phyloP scores from a whole-genome alignment of 35 echinoderm and acorn worm genomes.

The Ptychodera flava region DNA sequence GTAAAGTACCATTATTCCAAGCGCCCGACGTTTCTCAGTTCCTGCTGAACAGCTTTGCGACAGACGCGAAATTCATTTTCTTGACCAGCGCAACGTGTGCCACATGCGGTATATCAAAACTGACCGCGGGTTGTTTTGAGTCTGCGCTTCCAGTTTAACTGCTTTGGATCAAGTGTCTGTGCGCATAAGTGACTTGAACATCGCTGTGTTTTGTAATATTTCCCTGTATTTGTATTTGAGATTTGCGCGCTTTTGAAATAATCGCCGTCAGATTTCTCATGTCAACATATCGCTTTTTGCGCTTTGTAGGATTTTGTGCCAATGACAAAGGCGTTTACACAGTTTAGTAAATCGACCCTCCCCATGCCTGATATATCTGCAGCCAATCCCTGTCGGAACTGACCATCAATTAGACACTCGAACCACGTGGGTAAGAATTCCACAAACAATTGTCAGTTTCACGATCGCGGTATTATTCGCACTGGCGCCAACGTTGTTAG shows the following conservation, averaged over 20 bases:
- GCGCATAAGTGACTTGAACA: too few species aligned
- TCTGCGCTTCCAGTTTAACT: too few species aligned
- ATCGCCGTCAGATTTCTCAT: background rate
- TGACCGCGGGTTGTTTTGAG: too few species aligned
- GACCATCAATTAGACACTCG: background rate
- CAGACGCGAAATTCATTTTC: too few species aligned
- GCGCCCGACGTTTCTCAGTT: too few species aligned
- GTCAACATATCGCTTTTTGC: background rate
- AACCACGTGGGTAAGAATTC: background rate
- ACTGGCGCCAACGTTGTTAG: background rate
- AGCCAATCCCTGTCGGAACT: background rate
- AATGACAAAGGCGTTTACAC: background rate
- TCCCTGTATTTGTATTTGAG: background rate
- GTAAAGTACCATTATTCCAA: too few species aligned
- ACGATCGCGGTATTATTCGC: background rate
- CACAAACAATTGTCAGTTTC: background rate
- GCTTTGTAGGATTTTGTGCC: background rate
- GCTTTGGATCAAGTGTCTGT: too few species aligned
- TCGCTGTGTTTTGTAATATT: background rate
- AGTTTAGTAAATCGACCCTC: background rate
- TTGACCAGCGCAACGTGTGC: too few species aligned
- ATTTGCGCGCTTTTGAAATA: background rate
- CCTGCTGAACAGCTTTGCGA: too few species aligned
- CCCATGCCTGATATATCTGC: background rate
- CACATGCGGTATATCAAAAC: too few species aligned